Evolutionary conservation across 2,888 invertebrate species (phyloP), one percentile per base, ranked within the genome.

Genomic region (Drosophila planitibia): DNA sequence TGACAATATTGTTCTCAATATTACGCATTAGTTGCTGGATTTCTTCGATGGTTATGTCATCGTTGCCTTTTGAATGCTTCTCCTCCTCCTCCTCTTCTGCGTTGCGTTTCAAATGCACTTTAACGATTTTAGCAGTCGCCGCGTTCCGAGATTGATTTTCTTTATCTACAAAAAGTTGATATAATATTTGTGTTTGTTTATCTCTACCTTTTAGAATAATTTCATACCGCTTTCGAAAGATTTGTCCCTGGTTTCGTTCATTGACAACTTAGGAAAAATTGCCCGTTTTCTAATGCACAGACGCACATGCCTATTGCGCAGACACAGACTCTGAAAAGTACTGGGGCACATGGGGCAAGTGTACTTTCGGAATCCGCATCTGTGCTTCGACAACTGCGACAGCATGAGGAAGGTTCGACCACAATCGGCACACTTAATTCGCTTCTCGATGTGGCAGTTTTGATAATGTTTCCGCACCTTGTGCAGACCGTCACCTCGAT

Each of bases 391-490:
- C 19, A 57, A 16, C 37, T 72, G 61, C 0, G 22, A 10, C 9
- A 66, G 61, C 16, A 25, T 3, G 9, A 51, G 0, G n/a, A 70
- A 81, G 10, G 33, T 7, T 2, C 39, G 51, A 0, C 28, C 10
- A 7, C 82, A 82, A 0, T 19, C 19, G 0, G 0, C 2, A 52
- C 82, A 83, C 0, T 12, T 19, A 19, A 14, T 58, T 0, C 41
- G 53, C n/a, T 71, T 70, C 22, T 52, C 6, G 54, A 80, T 41
- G n/a, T 83, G 85, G 5, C 12, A 0, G 0, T 1, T 35, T 44
- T 74, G 71, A 10, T 53, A 85, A 25, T 85, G 83, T 0, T 60
- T 64, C 1, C 85, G 81, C 9, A 83, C 0, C 0, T 62, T 28
- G 0, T 5, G 10, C 0, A 79, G 16, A 0, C 39, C 30, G 10